Evolutionary conservation across 2,797 vertebrate genomes (phyloP), one percentile per base, ranked within the genome.

Genomic region (Euthynnus affinis): DNA sequence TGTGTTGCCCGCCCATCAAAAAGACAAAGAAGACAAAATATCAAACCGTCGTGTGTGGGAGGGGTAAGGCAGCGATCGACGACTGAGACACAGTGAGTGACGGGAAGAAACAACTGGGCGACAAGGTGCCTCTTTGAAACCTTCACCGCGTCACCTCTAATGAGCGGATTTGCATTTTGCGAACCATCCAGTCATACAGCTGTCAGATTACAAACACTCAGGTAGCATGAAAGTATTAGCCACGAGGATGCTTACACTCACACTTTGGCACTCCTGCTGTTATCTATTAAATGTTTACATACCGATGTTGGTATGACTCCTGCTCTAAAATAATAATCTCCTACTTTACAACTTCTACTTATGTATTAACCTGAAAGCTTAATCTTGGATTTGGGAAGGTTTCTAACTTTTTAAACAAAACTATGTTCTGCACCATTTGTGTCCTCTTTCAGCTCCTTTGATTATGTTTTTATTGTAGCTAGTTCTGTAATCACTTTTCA

Each of bases 171-270:
- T 86, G 81, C 59, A 76, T 82, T 82, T 74, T 20, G 48, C 29
- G 52, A 78, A 79, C 82, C 78, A 57, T 80, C 53, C 70, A 63
- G 64, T 84, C 67, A 20, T 29, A 57, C 37, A 34, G 78, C 74
- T 81, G 82, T 90, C 88, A 77, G 82, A 87, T 85, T 82, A 87
- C 67, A 82, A 73, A 81, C 58, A 67, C 57, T 80, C 77, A 77
- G 76, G 74, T 77, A 64, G 67, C 70, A 60, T 22, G 14, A 5
- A 29, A 57, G 80, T 77, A 85, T 87, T 74, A 85, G 69, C 72
- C 29, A 40, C 32, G 56, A 32, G 53, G 63, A 72, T 70, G 67
- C 32, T 68, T 61, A 60, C 22, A 13, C 42, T 68, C 37, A 3
- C 23, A 40, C 74, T 32, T 56, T 15, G 66, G 20, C 57, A 5